Percentiles rank a stretch among this genome's conserved stretches.
These are phyloP conservation scores for Pinna nobilis DNA, from an alignment of 1,140 invertebrate species.

Conservation along the genomic window DNA sequence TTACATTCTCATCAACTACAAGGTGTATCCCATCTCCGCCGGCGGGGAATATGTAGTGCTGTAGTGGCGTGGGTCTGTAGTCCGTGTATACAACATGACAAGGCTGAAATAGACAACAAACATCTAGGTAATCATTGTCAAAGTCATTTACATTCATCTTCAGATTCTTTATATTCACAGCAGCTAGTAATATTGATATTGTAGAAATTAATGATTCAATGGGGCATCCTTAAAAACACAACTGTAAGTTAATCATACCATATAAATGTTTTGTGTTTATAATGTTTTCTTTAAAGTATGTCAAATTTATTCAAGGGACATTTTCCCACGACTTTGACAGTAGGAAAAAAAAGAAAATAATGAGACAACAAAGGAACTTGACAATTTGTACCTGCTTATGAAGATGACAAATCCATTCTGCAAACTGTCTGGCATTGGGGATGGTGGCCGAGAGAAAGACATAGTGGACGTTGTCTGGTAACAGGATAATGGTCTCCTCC, in stretches of 20 bases:
- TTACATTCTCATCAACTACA: constrained; percentile 93
- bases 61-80: constrained; percentile 96
- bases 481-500: constrained; percentile 98
- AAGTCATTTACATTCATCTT: no score
- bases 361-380: not conserved
- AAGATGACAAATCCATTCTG: constrained; percentile 98
- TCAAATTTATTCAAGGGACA: no score
- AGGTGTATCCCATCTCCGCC: constrained; percentile 96
- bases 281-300: no score
- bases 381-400: constrained; percentile 82
- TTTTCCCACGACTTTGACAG: no score
- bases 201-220: no score
- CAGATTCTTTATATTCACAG: no score
- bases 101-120: constrained; percentile 80
- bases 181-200: no score
- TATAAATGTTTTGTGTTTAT: no score
- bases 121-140: no score
- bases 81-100: constrained; percentile 99
- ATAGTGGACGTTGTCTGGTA: constrained; percentile 98
- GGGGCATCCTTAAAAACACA: no score
- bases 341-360: not conserved
- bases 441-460: constrained; percentile 99
- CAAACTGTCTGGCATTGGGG: constrained; percentile 98
- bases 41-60: constrained; percentile 98
- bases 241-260: no score